Base-by-base conservation (phyloP, 64 coral and sea anemone species). In the Montipora foliosa region DNA sequence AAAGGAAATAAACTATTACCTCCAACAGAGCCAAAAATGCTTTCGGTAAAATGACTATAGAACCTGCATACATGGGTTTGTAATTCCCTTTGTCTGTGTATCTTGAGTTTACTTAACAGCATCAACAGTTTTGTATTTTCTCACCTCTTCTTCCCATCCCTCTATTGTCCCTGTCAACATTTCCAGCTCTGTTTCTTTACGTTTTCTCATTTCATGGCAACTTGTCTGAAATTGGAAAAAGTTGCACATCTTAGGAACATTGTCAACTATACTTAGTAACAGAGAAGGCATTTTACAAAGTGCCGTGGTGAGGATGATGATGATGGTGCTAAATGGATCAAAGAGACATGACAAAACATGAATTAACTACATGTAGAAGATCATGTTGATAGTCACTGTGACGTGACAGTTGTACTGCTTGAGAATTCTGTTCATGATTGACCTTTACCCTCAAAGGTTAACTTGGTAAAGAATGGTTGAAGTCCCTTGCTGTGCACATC, bases 151-250 rank as follows among this genome's bases (percentile, higher is more conserved):
- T 57, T 99, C 97, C 95, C 95, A 95, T 6, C 97, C 97, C 37
- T 99, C 97, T 55, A 99, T 99, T 44, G 91, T 92, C 59, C 97
- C 97, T 59, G 97, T 99, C 29, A 99, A 76, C 84, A 99, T 99
- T 80, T 99, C 97, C 14, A 96, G 90, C 80, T 99, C 95, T 14
- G 98, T 99, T 90, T 99, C 98, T 85, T 99, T 99, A 66, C 93
- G 84, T 48, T 96, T 96, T 84, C 98, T 87, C 59, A 94, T 99
- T 89, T 99, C 98, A 94, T 89, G 95, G 70, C 98, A 99, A 51
- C 98, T 99, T 62, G 92, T 99, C 98, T 99, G 86, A 47, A 82
- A 95, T 79, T 2, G 16, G 15, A 29, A 61, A 24, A 62, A 81
- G 25, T 20, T 89, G 46, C 85, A 81, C 19, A 61, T 87, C 81